Conservation (phyloP, 2,888 invertebrate genomes). For the Sisyra nigra region DNA sequence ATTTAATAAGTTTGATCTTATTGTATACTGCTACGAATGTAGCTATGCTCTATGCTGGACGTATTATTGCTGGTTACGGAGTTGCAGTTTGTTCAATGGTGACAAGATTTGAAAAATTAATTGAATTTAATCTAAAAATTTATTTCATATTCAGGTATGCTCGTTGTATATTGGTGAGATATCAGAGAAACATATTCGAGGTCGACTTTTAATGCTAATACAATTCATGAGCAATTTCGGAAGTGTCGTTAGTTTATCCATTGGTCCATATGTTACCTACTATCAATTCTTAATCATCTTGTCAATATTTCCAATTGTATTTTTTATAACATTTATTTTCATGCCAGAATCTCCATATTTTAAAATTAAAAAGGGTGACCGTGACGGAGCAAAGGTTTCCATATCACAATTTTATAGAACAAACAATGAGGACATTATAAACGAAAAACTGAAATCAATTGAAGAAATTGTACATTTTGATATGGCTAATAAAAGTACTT, state of each 20-base stretch:
- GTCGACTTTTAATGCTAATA: conserved; percentile 21
- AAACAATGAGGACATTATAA: conserved; percentile 24
- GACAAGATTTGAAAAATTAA: not conserved
- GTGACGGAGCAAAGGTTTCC: conserved; percentile 30
- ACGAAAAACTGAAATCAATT: conserved; percentile 24
- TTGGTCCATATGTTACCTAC: conserved; percentile 19
- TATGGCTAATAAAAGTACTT: conserved; percentile 33
- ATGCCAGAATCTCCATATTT: conserved; percentile 47
- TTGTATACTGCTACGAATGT: too few species aligned
- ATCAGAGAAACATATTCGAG: conserved; percentile 23
- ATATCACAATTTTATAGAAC: conserved; percentile 31
- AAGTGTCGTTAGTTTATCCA: conserved; percentile 22
- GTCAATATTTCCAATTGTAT: conserved; percentile 30
- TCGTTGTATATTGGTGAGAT: conserved; percentile 26
- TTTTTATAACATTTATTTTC: conserved; percentile 32
- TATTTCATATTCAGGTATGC: conserved; percentile 12
- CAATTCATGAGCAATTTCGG: conserved; percentile 25
- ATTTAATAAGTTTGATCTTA: too few species aligned
- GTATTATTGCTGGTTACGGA: conserved; percentile 33
- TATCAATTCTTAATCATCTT: conserved; percentile 28
- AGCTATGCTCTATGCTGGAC: conserved; percentile 19
- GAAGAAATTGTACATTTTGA: conserved; percentile 31
- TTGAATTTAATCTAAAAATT: not conserved
- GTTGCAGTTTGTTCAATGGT: conserved; percentile 31
- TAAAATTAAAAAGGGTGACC: conserved; percentile 33